Base-by-base conservation (phyloP, 1,140 invertebrate species). In the Trachymyrmex cornetzi region DNA sequence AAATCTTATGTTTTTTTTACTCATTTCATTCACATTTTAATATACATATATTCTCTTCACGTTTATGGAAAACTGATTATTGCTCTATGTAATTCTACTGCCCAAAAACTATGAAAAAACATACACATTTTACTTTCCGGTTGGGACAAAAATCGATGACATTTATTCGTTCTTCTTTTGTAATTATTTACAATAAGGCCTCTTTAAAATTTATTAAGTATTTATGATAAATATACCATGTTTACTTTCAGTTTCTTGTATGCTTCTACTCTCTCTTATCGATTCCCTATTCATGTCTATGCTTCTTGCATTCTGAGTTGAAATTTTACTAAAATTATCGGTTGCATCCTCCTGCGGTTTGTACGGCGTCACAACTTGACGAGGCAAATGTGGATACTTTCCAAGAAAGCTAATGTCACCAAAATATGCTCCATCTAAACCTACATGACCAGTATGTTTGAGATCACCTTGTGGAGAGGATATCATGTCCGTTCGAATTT, bases 381-480 rank as follows among this genome's bases (percentile, higher is more conserved):
- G 97, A 27, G 98, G 98, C 77, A 98, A 95, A 89, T 97, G 97
- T 85, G 97, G 96, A 93, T 98, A 98, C 95, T 97, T 97, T 44
- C 97, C 97, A 27, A 99, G 95, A 92, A 98, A 99, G 64, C 98
- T 97, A 72, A 99, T 97, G 95, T 99, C 99, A 0, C 99, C 99
- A 94, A 99, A 99, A 93, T 98, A 98, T 77, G 98, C 98, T 6
- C 99, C 99, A 95, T 99, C 99, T 16, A 99, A 96, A 2, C 99
- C 99, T 5, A 99, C 98, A 94, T 99, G 99, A 1, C 95, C 98
- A 0, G 99, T 99, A 93, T 99, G 99, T 93, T 99, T 98, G 0
- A 99, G 96, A 95, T 99, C 99, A 53, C 98, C 99, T 94, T 99
- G 98, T 0, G 99, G 99, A 48, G 97, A 97, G 14, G 99, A 99